Evolutionary conservation across 2,888 invertebrate genomes (phyloP).

Genomic region (Drosophila buzzatii): DNA sequence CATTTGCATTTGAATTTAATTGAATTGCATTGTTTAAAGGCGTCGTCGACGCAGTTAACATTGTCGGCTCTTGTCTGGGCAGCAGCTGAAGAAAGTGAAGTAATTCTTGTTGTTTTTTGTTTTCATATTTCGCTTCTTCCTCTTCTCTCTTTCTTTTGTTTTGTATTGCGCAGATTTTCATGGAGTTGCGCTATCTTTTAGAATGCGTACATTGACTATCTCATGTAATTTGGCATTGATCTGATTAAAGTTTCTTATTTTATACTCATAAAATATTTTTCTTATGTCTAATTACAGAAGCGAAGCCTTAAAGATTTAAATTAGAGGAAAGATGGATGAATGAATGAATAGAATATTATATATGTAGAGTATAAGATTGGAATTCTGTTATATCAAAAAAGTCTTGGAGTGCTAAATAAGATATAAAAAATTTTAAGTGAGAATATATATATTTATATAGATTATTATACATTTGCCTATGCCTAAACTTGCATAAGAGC

Average conservation of each 20-base stretch:
- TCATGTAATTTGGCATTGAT: not conserved
- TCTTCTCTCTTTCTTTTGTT: not conserved
- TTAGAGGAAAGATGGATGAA: too few species aligned
- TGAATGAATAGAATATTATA: too few species aligned
- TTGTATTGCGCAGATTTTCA: not conserved
- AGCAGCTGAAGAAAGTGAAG: conserved; percentile 29
- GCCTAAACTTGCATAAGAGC: not conserved
- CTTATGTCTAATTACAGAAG: too few species aligned
- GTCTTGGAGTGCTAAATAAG: too few species aligned
- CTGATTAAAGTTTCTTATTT: too few species aligned
- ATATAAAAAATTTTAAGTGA: too few species aligned
- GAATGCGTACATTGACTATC: not conserved
- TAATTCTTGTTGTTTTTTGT: conserved; percentile 10
- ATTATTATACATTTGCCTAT: too few species aligned
- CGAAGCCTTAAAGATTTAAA: too few species aligned
- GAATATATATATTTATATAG: too few species aligned
- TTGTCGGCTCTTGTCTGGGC: conserved; percentile 31
- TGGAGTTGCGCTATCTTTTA: not conserved
- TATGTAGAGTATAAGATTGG: too few species aligned
- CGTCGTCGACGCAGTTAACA: conserved; percentile 19
- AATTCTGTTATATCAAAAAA: too few species aligned
- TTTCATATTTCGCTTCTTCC: not conserved
- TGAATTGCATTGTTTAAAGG: conserved; percentile 70
- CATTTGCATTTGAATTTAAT: conserved; percentile 68
- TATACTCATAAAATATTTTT: too few species aligned